Conservation (phyloP, 2,797 vertebrate genomes). For the Eleutherodactylus coqui region DNA sequence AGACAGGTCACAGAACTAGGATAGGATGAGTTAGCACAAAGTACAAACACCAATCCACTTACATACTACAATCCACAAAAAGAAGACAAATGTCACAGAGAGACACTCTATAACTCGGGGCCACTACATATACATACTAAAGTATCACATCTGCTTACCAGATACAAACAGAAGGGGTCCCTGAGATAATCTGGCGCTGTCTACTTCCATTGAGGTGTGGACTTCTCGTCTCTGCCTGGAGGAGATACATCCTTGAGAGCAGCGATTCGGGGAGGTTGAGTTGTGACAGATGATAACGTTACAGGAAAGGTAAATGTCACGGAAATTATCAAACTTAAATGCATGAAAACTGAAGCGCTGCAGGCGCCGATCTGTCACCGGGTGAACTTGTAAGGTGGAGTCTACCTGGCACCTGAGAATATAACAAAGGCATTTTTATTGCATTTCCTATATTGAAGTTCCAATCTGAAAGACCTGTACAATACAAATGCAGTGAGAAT, state of each 20-base stretch:
- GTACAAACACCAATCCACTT: no score
- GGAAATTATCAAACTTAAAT: constrained; percentile 43
- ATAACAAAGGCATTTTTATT: background rate
- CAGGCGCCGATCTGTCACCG: constrained; percentile 8
- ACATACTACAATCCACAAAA: no score
- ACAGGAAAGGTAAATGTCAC: constrained; percentile 52
- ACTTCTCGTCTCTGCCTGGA: constrained; percentile 14
- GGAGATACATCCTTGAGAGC: constrained; percentile 27
- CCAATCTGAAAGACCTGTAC: no score
- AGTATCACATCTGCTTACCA: no score
- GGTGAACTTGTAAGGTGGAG: constrained; percentile 2
- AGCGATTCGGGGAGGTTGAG: constrained; percentile 43
- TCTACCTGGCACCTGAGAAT: constrained; percentile 27
- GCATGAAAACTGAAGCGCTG: constrained; percentile 52
- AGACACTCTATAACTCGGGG: no score
- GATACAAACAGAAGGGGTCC: constrained; percentile 39
- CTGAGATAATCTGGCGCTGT: constrained; percentile 25
- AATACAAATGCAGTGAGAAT: no score
- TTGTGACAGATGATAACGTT: constrained; percentile 54
- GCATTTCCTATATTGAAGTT: no score
- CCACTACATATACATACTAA: no score
- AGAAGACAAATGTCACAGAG: no score
- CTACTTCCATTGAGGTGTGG: background rate
- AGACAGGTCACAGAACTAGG: no score
- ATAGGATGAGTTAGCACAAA: no score